Evolutionary conservation across 2,888 invertebrate species (phyloP), one percentile per base, ranked within the genome.

Genomic region (Branchipolynoe longqiensis): DNA sequence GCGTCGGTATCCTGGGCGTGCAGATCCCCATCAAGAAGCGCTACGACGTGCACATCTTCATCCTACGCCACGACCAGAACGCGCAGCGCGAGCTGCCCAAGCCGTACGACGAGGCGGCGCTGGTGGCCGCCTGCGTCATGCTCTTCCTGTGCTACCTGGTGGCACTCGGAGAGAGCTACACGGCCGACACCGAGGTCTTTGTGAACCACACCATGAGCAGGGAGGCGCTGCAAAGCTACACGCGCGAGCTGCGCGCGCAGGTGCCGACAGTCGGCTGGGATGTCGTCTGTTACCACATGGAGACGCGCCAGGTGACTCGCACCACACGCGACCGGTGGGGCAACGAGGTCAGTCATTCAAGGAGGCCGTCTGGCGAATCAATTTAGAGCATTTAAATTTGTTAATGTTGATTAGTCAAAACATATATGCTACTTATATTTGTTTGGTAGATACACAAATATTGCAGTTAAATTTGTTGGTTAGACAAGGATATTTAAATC

Each of bases 21-120:
- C 78, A 78, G 78, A 78, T 78, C 78, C 78, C 78, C 3, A 28
- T 78, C n/a, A 78, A 78, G 54, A 78, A 78, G 31, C 41, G 48
- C 25, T 78, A 78, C 54, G 78, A 78, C 28, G 78, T 78, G 41
- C 48, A 78, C 25, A 25, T 78, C 41, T 78, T 78, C 78, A 78
- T 78, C 78, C 78, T 78, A 6, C 41, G 78, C 3, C 78, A 78
- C 28, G 78, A 78, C 54, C 48, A 78, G 78, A 78, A 78, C 31
- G 78, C 78, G 1, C 78, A 78, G 54, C 25, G 78, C 48, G 78
- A 78, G 14, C 78, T 78, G 78, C 31, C 78, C 25, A 78, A 78
- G 78, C 41, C 78, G 31, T 78, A 78, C 54, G 78, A 78, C 54
- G 78, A 78, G 28, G 78, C 48, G 48, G 78, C 78, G 8, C 78